Evolutionary conservation across 2,797 vertebrate species (phyloP).

Genomic region (Xenentodon cancila): DNA sequence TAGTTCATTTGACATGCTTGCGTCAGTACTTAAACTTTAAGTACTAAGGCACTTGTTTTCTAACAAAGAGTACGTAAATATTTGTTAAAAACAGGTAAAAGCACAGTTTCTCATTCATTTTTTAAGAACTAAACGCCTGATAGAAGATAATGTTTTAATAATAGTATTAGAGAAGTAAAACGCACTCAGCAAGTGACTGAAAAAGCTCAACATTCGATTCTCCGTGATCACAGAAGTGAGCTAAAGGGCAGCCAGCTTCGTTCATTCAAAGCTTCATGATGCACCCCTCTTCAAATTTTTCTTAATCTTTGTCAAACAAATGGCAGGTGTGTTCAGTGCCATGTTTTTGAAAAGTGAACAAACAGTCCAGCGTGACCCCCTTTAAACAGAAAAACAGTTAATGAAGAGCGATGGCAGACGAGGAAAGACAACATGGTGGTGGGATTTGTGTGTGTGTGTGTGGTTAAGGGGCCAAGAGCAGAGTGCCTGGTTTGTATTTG

Average conservation of each 20-base stretch:
- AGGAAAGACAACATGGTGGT: conserved; percentile 58
- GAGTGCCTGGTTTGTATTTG: conserved; percentile 86
- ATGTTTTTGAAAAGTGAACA: conserved; percentile 55
- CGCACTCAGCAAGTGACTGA: no score
- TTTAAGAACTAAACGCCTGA: no score
- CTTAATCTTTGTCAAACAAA: conserved; percentile 28
- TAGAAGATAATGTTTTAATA: no score
- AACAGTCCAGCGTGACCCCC: conserved; percentile 50
- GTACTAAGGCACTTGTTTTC: no score
- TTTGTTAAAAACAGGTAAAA: no score
- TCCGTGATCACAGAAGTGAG: not conserved
- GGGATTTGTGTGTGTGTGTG: conserved; percentile 49
- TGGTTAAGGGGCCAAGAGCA: conserved; percentile 68
- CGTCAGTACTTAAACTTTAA: no score
- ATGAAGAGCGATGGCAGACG: conserved; percentile 72
- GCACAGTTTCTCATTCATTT: no score
- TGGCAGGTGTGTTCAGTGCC: conserved; percentile 29
- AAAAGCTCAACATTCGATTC: no score
- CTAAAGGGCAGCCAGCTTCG: not conserved
- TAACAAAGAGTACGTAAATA: no score
- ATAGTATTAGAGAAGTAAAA: no score
- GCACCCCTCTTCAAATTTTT: conserved; percentile 17
- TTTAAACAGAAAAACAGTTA: conserved; percentile 81
- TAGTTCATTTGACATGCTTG: no score
- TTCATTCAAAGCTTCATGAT: conserved; percentile 4